phyloP scores from a whole-genome alignment of 2,797 vertebrate genomes.

The Rhadinocentrus ornatus region DNA sequence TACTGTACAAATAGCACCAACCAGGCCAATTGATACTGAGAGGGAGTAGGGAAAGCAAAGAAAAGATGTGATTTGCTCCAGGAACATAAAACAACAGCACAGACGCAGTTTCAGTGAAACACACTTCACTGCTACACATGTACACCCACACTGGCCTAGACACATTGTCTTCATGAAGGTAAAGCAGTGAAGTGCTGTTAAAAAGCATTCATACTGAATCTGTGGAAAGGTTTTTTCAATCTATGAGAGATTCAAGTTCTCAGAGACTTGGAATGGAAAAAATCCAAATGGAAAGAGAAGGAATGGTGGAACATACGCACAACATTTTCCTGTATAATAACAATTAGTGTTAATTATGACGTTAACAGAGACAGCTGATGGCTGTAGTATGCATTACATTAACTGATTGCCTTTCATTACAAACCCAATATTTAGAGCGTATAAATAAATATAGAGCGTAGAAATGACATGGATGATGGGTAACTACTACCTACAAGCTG shows the following conservation, averaged over 20 bases:
- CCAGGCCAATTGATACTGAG: conserved; percentile 29
- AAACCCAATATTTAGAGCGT: conserved; percentile 35
- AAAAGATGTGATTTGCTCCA: conserved; percentile 25
- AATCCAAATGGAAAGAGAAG: neutral
- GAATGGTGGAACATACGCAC: neutral
- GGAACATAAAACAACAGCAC: conserved; percentile 23
- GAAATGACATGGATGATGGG: conserved; percentile 42
- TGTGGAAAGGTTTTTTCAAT: conserved; percentile 15
- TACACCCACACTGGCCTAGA: conserved; percentile 25
- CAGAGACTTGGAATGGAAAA: conserved; percentile 25
- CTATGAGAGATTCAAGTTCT: conserved; percentile 39
- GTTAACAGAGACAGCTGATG: conserved; percentile 49
- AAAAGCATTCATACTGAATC: conserved; percentile 17
- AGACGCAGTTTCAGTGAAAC: conserved; percentile 27
- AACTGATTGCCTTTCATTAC: conserved; percentile 28
- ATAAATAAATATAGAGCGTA: no score
- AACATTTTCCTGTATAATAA: conserved; percentile 2
- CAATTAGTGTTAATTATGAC: conserved; percentile 44
- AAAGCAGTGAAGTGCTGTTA: conserved; percentile 22
- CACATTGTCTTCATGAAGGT: conserved; percentile 29
- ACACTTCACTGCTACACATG: conserved; percentile 21
- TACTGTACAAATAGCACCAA: conserved; percentile 38
- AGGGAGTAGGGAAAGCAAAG: conserved; percentile 35
- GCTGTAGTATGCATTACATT: conserved; percentile 22
- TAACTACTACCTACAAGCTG: conserved; percentile 23